phyloP scores from a whole-genome alignment of 2,888 invertebrate species.

The Imbricaverruca yamaguchii region DNA sequence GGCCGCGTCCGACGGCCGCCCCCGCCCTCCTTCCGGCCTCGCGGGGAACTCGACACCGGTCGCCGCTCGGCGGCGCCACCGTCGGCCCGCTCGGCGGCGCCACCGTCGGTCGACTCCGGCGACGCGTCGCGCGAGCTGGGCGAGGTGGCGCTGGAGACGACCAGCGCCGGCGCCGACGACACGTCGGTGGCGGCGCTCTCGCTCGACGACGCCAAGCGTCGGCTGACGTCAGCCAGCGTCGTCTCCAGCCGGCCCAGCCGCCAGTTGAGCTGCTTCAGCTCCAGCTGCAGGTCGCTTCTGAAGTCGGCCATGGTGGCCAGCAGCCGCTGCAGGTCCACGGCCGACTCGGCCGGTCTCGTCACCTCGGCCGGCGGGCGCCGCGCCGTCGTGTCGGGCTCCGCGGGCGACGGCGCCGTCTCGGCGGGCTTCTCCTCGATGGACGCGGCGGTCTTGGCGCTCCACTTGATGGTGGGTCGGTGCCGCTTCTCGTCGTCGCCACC shows the following conservation, averaged over 20 bases:
- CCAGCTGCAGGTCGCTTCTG: background rate
- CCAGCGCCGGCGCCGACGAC: background rate
- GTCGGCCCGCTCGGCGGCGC: background rate
- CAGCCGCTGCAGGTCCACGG: background rate
- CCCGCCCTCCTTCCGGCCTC: too few relatives aligned
- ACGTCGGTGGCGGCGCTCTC: constrained; percentile 12
- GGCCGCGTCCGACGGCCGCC: too few relatives aligned
- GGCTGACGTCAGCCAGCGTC: background rate
- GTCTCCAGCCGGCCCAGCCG: background rate
- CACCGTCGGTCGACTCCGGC: background rate
- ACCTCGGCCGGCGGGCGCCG: background rate
- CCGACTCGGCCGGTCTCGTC: too few relatives aligned
- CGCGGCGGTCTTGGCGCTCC: background rate
- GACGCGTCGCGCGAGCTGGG: constrained; percentile 1
- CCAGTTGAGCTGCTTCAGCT: background rate
- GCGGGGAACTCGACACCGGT: too few relatives aligned
- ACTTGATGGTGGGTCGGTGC: background rate
- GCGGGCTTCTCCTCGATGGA: background rate
- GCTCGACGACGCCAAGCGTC: background rate
- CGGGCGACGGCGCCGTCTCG: background rate
- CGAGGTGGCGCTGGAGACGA: background rate
- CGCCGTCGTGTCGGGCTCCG: background rate
- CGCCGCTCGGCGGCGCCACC: background rate
- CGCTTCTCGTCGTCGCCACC: background rate
- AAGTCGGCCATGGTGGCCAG: background rate